Base-by-base conservation (phyloP, 2,113 vertebrate species). In the Neogobius melanostomus region DNA sequence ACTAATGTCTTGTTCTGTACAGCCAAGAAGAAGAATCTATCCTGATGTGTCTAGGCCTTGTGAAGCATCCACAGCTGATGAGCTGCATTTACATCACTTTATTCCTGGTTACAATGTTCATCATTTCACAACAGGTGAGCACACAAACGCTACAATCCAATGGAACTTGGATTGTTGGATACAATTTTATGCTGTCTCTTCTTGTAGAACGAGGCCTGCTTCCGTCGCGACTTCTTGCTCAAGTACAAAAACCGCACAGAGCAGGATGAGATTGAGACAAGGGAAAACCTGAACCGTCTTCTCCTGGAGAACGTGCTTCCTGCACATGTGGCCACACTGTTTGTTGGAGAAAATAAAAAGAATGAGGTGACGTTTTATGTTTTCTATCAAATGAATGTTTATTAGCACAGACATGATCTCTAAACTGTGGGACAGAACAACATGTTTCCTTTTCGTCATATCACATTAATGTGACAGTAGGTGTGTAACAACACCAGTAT, bases 171-270 rank as follows among this genome's bases (percentile, higher is more conserved):
- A 56, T 8, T 54, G 9, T 8, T 10, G 9, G 11, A 21, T 64
- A 21, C 6, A 16, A 45, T 10, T 10, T 46, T 47, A 16, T 47
- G n/a, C 7, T 52, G 8, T 63, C 17, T 72, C 17, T 65, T 16
- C 1, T 46, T 11, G 2, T 80, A 99, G 98, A 96, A 96, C 1
- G 97, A 98, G 85, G 95, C 95, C 67, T 95, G 95, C 87, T 98
- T 94, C 84, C 94, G 98, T 42, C 83, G 96, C 82, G 97, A 98
- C 76, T 98, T 94, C 80, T 83, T 98, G 64, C 94, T 97, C 85
- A 99, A 99, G 89, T 96, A 95, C 72, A 99, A 99, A 88, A 98
- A 98, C 88, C 95, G 92, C 84, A 96, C 95, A 11, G 96, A 99
- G 50, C 95, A 95, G 0, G 98, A 99, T 6, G 96, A 98, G 76